Conservation (phyloP, 2,888 invertebrate genomes). For the Trimorus sp. region DNA sequence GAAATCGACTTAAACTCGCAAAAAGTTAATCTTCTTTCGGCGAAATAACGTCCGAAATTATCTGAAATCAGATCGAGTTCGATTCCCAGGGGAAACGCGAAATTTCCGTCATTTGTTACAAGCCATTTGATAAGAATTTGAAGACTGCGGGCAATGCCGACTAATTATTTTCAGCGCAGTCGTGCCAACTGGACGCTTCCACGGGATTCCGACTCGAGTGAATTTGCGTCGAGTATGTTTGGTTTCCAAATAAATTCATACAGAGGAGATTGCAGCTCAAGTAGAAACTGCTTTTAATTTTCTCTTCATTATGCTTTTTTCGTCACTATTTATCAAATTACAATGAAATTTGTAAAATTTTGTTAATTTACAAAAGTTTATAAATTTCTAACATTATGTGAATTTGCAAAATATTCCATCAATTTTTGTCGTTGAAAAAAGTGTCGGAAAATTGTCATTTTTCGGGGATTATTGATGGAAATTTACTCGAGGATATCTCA, state of each 20-base stretch:
- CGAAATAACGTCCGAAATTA: slow-evolving; percentile 35
- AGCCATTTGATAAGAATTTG: slow-evolving; percentile 19
- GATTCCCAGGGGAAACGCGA: slow-evolving; percentile 6
- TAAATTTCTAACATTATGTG: too few species aligned
- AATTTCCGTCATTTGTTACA: slow-evolving; percentile 19
- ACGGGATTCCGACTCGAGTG: slow-evolving; percentile 38
- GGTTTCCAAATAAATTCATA: slow-evolving; percentile 53
- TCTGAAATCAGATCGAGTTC: slow-evolving; percentile 28
- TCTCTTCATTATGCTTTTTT: too few species aligned
- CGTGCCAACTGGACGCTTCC: slow-evolving; percentile 17
- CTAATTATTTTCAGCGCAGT: slow-evolving; percentile 47
- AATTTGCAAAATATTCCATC: too few species aligned
- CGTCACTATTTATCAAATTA: too few species aligned
- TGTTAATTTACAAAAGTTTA: too few species aligned
- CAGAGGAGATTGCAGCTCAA: neutral
- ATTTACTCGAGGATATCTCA: slow-evolving; percentile 11
- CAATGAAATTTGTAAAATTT: too few species aligned
- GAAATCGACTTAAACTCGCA: slow-evolving; percentile 32
- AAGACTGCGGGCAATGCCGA: slow-evolving; percentile 8
- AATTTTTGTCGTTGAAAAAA: too few species aligned
- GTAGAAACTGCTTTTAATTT: too few species aligned
- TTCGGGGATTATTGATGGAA: too few species aligned
- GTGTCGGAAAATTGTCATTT: too few species aligned
- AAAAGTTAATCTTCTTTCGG: slow-evolving; percentile 40
- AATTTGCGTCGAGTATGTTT: slow-evolving; percentile 32